Percentiles rank a stretch among this genome's conserved stretches.
These are phyloP conservation scores for Procambarus virginalis DNA, from an alignment of 1,140 invertebrate genomes.

Conservation along the genomic window DNA sequence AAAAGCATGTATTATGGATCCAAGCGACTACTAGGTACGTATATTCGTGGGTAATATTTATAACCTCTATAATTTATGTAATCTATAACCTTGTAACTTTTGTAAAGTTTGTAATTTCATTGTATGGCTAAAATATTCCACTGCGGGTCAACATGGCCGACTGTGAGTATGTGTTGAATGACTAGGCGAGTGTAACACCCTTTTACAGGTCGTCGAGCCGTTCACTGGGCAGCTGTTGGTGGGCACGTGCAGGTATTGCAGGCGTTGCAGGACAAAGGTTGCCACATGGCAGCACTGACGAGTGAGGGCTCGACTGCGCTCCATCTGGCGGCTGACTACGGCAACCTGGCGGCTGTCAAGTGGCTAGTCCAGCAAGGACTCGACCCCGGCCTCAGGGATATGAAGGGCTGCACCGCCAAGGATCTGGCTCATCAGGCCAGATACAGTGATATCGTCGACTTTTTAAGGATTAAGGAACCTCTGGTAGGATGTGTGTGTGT, in stretches of 20 bases:
- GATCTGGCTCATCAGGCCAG: neutral
- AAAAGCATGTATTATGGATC: no score
- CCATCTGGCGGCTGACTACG: conserved; percentile 11
- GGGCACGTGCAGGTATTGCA: neutral
- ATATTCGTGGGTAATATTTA: no score
- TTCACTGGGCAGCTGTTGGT: conserved; percentile 11
- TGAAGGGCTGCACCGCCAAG: neutral
- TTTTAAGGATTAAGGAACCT: neutral
- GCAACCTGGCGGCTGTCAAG: conserved; percentile 26
- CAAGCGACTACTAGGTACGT: no score
- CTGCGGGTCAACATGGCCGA: neutral
- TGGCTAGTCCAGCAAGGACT: conserved; percentile 7
- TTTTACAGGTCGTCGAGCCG: neutral
- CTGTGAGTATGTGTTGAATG: no score
- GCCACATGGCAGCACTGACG: neutral
- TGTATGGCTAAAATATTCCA: neutral
- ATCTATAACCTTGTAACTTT: no score
- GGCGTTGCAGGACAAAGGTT: neutral
- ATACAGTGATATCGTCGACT: neutral
- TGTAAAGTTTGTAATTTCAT: neutral
- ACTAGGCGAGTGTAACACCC: no score
- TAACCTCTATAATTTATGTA: no score
- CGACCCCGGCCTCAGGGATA: neutral
- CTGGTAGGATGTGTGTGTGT: neutral
- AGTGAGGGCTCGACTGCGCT: neutral